Conservation (phyloP, 2,113 vertebrate genomes). For the Cariama cristata region DNA sequence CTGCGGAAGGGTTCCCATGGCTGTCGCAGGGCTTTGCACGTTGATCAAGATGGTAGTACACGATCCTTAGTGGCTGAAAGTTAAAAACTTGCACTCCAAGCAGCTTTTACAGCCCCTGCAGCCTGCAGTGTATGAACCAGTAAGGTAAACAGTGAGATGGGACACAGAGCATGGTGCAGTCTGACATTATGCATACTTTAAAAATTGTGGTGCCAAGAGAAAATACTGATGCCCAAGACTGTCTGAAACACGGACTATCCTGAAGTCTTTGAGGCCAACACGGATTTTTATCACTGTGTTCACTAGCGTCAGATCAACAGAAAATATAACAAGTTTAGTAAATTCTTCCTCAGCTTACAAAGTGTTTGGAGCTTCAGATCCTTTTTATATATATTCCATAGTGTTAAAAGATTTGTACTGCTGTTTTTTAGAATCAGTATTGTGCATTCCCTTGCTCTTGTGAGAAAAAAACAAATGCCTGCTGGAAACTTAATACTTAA, state of each 20-base stretch:
- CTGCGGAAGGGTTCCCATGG: neutral
- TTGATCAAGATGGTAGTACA: neutral
- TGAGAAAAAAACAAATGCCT: slow-evolving; percentile 17
- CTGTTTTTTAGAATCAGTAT: neutral
- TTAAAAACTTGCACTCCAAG: neutral
- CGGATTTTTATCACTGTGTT: neutral
- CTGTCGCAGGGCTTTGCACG: accelerated
- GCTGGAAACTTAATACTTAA: slow-evolving; percentile 76
- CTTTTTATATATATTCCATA: neutral
- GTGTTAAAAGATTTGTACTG: neutral
- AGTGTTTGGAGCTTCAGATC: neutral
- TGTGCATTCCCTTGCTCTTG: slow-evolving; percentile 18
- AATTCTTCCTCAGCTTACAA: neutral
- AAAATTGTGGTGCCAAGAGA: neutral
- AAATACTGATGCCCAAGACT: accelerated
- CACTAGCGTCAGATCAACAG: neutral
- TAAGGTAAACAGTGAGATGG: neutral
- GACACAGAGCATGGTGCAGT: neutral
- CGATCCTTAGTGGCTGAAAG: neutral
- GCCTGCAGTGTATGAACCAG: neutral
- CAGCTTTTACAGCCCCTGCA: neutral
- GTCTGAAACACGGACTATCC: neutral
- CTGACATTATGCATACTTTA: neutral
- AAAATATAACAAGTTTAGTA: neutral
- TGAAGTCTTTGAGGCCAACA: neutral